phyloP scores from a whole-genome alignment of 2,797 vertebrate genomes.

The Acestrorhynchus altus region DNA sequence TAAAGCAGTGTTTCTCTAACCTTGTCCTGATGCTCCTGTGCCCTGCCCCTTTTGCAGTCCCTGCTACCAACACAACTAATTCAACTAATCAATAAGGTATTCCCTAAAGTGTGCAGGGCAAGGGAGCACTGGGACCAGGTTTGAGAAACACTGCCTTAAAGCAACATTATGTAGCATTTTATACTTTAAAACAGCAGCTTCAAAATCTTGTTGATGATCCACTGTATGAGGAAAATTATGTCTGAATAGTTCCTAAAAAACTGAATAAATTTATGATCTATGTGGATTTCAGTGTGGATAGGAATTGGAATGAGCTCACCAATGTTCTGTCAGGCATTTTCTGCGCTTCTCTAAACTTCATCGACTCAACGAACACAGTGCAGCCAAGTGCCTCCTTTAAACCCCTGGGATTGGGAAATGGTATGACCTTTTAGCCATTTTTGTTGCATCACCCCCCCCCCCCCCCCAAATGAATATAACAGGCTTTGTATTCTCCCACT shows the following conservation, averaged over 20 bases:
- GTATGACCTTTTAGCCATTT: constrained; percentile 67
- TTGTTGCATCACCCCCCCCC: not conserved
- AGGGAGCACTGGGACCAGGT: no score
- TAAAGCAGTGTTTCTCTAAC: no score
- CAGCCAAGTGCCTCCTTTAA: constrained; percentile 96
- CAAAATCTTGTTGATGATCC: no score
- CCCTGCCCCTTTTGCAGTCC: no score
- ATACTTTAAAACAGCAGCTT: no score
- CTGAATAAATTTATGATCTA: not conserved
- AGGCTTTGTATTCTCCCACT: not conserved
- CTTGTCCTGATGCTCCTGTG: no score
- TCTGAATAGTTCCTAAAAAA: not conserved
- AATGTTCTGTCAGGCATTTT: constrained; percentile 97
- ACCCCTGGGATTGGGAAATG: constrained; percentile 90
- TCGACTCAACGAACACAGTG: constrained; percentile 96
- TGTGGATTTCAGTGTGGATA: constrained; percentile 82
- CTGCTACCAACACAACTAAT: no score
- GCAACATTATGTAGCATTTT: no score
- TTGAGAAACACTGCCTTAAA: no score
- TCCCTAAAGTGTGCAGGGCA: no score
- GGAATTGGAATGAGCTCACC: constrained; percentile 93
- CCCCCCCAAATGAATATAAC: not conserved
- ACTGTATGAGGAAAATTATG: no score
- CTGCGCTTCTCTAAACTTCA: constrained; percentile 98
- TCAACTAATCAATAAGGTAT: no score